Percentiles rank a stretch among this genome's conserved stretches.
phyloP scores from a whole-genome alignment of 2,888 invertebrate species.

The Cantharis rufa region DNA sequence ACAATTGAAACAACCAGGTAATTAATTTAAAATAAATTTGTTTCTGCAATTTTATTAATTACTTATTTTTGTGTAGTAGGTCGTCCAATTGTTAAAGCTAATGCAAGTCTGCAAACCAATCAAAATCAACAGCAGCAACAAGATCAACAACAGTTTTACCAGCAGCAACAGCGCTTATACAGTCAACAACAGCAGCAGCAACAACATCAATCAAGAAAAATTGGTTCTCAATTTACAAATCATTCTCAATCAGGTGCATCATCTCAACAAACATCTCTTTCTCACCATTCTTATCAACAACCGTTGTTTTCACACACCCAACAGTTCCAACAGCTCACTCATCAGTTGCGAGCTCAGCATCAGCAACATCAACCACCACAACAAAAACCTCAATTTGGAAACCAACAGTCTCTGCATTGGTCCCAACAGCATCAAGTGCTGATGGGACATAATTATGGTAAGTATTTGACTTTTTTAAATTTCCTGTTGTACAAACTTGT shows the following conservation, averaged over 20 bases:
- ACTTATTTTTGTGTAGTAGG: constrained; percentile 45
- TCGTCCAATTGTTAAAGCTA: constrained; percentile 64
- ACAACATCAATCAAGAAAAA: constrained; percentile 32
- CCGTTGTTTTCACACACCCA: constrained; percentile 30
- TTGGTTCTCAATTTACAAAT: constrained; percentile 28
- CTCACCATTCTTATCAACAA: constrained; percentile 29
- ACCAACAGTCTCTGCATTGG: constrained; percentile 45
- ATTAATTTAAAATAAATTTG: constrained; percentile 20
- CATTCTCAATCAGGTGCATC: constrained; percentile 30
- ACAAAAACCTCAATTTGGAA: constrained; percentile 45
- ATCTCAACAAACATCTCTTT: constrained; percentile 16
- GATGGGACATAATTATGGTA: constrained; percentile 23
- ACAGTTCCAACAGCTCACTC: constrained; percentile 41
- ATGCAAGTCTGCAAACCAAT: constrained; percentile 52
- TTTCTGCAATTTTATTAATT: neutral
- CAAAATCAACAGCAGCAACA: constrained; percentile 44
- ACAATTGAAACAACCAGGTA: constrained; percentile 43
- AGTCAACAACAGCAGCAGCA: constrained; percentile 46
- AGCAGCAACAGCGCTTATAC: constrained; percentile 47
- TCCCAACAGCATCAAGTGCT: constrained; percentile 50
- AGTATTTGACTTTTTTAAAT: neutral
- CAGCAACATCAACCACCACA: constrained; percentile 52
- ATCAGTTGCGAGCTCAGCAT: constrained; percentile 45
- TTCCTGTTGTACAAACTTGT: neutral
- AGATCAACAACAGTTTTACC: constrained; percentile 43